Evolutionary conservation across 1,140 invertebrate genomes (phyloP).

Genomic region (Platyura marginata): DNA sequence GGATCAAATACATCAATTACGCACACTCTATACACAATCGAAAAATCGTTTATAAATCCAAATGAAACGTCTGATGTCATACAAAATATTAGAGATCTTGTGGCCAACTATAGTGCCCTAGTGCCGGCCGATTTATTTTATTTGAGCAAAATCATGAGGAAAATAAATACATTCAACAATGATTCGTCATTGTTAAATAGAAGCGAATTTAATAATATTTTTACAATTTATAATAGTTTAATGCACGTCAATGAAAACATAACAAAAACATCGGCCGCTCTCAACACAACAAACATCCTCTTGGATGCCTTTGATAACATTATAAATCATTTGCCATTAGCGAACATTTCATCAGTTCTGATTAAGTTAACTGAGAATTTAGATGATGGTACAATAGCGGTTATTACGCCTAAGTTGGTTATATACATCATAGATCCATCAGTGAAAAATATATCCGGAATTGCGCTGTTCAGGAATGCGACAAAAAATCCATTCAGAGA

Average conservation of each 20-base stretch:
- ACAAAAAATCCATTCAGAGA: slow-evolving; percentile 8
- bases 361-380: slow-evolving; percentile 6
- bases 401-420: slow-evolving; percentile 25
- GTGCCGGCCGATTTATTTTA: slow-evolving; percentile 31
- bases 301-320: slow-evolving; percentile 28
- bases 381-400: slow-evolving; percentile 7
- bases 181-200: slow-evolving; percentile 8
- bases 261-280: slow-evolving; percentile 24
- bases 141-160: slow-evolving; percentile 28
- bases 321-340: slow-evolving; percentile 9
- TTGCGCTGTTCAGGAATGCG: slow-evolving; percentile 25
- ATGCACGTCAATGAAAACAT: slow-evolving; percentile 25
- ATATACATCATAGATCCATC: slow-evolving; percentile 31
- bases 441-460: slow-evolving; percentile 32
- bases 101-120: slow-evolving; percentile 3
- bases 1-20: not conserved
- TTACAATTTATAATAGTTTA: slow-evolving; percentile 27
- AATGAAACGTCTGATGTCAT: slow-evolving; percentile 2
- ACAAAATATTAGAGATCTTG: not conserved
- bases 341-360: not conserved
- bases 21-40: not conserved
- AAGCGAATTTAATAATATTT: slow-evolving; percentile 17
- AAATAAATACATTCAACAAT: slow-evolving; percentile 17
- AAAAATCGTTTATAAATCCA: not conserved
- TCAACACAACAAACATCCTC: slow-evolving; percentile 33